Conservation (phyloP, 2,797 vertebrate species). For the Amblyraja radiata region DNA sequence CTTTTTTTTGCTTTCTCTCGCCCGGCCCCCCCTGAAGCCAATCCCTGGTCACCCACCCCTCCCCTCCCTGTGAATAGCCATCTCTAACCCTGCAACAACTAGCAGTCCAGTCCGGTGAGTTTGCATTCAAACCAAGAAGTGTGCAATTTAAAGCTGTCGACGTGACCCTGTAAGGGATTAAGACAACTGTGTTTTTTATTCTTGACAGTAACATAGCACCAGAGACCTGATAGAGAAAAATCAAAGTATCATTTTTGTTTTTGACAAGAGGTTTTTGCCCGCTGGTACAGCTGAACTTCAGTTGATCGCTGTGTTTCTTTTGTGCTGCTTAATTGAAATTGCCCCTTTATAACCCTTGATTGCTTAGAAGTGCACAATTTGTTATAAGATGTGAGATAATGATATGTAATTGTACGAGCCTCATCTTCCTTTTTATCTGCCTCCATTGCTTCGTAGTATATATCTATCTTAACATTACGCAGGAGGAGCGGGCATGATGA, state of each 20-base stretch:
- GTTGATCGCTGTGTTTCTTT: slow-evolving; percentile 46
- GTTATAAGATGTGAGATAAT: slow-evolving; percentile 49
- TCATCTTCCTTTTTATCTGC: slow-evolving; percentile 43
- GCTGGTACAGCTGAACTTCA: slow-evolving; percentile 42
- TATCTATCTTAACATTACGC: neutral
- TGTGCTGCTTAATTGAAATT: slow-evolving; percentile 49
- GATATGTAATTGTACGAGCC: slow-evolving; percentile 48
- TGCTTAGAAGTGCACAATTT: slow-evolving; percentile 48
- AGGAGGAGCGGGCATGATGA: neutral
- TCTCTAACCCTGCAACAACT: slow-evolving; percentile 55
- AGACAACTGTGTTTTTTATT: slow-evolving; percentile 41
- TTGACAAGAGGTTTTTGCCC: slow-evolving; percentile 12
- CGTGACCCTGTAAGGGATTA: slow-evolving; percentile 49
- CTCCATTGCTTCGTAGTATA: neutral
- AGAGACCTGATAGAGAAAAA: neutral
- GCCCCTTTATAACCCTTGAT: slow-evolving; percentile 51
- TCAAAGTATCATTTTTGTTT: slow-evolving; percentile 24
- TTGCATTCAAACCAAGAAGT: slow-evolving; percentile 55
- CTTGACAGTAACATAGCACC: neutral
- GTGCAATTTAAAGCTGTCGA: slow-evolving; percentile 41
- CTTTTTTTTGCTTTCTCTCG: slow-evolving; percentile 37
- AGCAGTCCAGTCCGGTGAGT: slow-evolving; percentile 72
- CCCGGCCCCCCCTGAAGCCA: slow-evolving; percentile 55
- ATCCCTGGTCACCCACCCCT: slow-evolving; percentile 56
- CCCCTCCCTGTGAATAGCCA: slow-evolving; percentile 51